These are phyloP conservation scores for Clinocottus analis DNA, from an alignment of 2,113 vertebrate species.

Conservation along the genomic window DNA sequence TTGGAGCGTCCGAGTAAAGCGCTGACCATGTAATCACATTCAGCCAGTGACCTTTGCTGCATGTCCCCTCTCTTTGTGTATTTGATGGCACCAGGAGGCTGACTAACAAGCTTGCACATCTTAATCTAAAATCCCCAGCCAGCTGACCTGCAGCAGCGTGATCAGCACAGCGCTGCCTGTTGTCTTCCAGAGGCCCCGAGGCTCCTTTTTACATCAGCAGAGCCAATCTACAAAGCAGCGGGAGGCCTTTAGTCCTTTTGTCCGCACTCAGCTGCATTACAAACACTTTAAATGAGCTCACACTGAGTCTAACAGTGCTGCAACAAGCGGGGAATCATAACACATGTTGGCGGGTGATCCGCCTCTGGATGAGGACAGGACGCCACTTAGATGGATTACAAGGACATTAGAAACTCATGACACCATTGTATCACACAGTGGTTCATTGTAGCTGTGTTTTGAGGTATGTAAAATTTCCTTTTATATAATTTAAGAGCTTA, in stretches of 20 bases:
- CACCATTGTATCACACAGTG: neutral
- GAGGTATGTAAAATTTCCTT: neutral
- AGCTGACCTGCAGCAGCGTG: slow-evolving; percentile 9
- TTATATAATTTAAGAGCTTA: neutral
- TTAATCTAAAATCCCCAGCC: neutral
- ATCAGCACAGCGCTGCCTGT: slow-evolving; percentile 34
- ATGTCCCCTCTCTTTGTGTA: neutral
- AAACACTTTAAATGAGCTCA: slow-evolving; percentile 40
- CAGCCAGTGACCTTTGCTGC: neutral
- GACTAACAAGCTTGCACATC: slow-evolving; percentile 20
- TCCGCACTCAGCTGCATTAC: slow-evolving; percentile 18
- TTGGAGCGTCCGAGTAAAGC: neutral
- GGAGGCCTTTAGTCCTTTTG: slow-evolving; percentile 49
- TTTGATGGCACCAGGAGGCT: neutral
- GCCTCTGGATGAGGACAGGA: slow-evolving; percentile 10
- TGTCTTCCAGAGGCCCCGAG: slow-evolving; percentile 60
- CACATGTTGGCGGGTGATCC: neutral
- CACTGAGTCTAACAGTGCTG: neutral
- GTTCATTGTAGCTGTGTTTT: neutral
- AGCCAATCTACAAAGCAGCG: slow-evolving; percentile 49
- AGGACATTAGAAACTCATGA: slow-evolving; percentile 13
- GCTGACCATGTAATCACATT: neutral
- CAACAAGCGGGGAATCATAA: neutral
- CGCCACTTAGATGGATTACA: neutral
- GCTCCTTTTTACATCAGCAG: slow-evolving; percentile 48